Percentiles rank a stretch among this genome's conserved stretches.
Conservation (phyloP, 2,797 vertebrate genomes). For the Channa striata region DNA sequence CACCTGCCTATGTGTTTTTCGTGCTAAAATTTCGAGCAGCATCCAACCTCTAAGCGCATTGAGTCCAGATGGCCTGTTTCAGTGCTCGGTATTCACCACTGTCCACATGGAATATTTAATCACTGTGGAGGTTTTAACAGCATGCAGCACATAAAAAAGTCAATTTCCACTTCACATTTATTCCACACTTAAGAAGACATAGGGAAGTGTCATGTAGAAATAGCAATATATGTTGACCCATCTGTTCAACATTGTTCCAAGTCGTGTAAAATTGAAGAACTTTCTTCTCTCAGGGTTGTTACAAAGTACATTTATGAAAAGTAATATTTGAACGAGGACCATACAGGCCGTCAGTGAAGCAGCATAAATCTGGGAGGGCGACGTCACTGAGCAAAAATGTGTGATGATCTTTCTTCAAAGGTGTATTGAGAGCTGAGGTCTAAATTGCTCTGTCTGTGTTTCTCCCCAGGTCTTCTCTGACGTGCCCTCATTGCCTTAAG, state of each 20-base stretch:
- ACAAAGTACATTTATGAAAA: background rate
- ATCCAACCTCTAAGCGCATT: slow-evolving; percentile 15
- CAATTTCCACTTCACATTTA: background rate
- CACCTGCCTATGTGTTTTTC: slow-evolving; percentile 1
- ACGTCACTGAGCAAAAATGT: background rate
- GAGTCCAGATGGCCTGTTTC: slow-evolving; percentile 44
- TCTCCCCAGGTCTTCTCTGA: slow-evolving; percentile 90
- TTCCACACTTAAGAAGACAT: background rate
- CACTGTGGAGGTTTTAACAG: slow-evolving; percentile 6
- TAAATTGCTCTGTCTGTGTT: slow-evolving; percentile 33
- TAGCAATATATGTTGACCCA: background rate
- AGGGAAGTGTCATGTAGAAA: background rate
- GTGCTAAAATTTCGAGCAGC: slow-evolving; percentile 8
- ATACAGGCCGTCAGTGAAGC: background rate
- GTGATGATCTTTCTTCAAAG: background rate
- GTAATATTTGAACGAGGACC: background rate
- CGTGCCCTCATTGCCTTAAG: slow-evolving; percentile 95
- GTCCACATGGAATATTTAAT: slow-evolving; percentile 26
- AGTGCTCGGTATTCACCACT: slow-evolving; percentile 21
- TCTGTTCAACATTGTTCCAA: slow-evolving; percentile 1
- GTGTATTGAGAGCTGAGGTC: background rate
- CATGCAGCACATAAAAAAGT: background rate
- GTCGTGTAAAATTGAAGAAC: background rate
- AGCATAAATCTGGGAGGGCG: background rate
- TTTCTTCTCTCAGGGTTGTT: background rate